Evolutionary conservation across 2,797 vertebrate genomes (phyloP).

Genomic region (Acanthornis magna): DNA sequence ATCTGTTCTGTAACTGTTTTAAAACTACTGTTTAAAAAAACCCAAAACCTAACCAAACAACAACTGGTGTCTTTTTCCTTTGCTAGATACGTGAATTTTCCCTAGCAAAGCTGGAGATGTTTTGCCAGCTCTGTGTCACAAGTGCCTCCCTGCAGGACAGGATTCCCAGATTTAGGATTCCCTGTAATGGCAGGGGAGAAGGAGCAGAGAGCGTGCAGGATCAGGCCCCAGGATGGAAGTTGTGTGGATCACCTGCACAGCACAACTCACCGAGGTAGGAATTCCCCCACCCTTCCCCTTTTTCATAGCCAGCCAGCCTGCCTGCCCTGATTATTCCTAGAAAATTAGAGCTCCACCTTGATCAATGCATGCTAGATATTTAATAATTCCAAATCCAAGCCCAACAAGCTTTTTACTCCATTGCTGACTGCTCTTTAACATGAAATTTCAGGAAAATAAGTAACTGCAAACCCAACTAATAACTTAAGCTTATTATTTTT

Average conservation of each 20-base stretch:
- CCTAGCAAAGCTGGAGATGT: neutral
- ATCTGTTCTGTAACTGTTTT: neutral
- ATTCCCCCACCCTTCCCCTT: accelerated
- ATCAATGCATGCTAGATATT: neutral
- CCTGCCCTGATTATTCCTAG: neutral
- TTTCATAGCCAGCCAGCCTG: neutral
- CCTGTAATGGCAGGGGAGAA: neutral
- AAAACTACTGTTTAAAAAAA: neutral
- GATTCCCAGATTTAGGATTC: neutral
- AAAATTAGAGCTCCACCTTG: neutral
- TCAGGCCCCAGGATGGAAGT: neutral
- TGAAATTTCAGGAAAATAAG: neutral
- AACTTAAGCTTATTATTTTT: neutral
- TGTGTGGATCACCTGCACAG: neutral
- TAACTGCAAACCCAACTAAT: neutral
- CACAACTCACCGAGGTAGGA: accelerated
- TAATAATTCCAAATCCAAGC: neutral
- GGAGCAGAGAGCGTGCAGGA: neutral
- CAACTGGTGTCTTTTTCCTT: neutral
- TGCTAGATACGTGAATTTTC: accelerated
- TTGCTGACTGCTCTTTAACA: neutral
- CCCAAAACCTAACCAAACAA: neutral
- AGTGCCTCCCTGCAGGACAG: accelerated
- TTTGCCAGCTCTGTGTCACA: neutral
- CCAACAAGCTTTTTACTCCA: neutral